Conservation (phyloP, 2,797 vertebrate species). For the Diplodus sargus region DNA sequence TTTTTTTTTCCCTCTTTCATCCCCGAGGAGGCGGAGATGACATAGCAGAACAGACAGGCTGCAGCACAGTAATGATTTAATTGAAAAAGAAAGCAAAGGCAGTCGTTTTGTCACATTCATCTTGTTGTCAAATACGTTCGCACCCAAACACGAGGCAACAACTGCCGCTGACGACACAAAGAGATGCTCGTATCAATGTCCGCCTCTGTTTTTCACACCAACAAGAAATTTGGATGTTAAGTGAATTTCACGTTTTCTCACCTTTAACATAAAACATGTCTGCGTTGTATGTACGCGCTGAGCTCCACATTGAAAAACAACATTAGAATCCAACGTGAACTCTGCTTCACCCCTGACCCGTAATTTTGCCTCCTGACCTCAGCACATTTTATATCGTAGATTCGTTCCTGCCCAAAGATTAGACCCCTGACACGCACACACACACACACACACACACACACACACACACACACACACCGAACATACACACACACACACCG, state of each 20-base stretch:
- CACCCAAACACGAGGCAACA: conserved; percentile 45
- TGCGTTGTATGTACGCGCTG: background rate
- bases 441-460: background rate
- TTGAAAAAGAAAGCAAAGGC: conserved; percentile 61
- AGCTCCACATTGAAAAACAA: background rate
- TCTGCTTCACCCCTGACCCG: background rate
- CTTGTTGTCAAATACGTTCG: conserved; percentile 73
- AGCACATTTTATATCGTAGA: background rate
- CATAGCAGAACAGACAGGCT: conserved; percentile 57
- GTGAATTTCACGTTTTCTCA: background rate
- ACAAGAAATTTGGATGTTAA: background rate
- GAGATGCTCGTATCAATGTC: conserved; percentile 9
- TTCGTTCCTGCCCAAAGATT: background rate
- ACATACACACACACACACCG: too few relatives aligned
- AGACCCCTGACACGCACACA: background rate
- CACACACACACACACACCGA: too few relatives aligned
- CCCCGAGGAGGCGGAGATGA: conserved; percentile 41
- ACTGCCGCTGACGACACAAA: conserved; percentile 16
- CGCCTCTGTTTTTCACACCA: background rate
- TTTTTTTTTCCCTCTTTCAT: conserved; percentile 36
- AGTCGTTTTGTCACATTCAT: conserved; percentile 69
- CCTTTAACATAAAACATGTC: background rate
- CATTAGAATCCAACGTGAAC: background rate
- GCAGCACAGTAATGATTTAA: conserved; percentile 77
- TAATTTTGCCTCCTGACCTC: background rate